These are phyloP conservation scores for Drosophila emarginata DNA, from an alignment of 2,888 invertebrate species.

Conservation along the genomic window DNA sequence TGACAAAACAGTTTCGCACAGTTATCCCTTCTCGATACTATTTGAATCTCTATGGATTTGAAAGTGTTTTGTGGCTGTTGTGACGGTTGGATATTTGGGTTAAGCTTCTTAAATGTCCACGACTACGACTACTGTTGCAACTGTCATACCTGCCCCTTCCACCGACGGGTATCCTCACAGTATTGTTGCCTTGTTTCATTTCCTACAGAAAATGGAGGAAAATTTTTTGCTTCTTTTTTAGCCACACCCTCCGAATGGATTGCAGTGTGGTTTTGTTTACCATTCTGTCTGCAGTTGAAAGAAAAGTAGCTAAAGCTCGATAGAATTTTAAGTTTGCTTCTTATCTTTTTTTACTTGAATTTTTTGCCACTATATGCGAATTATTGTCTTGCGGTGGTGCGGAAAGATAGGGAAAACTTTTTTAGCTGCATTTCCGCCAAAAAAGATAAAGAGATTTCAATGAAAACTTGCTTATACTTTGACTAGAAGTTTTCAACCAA, in stretches of 20 bases:
- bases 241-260: neutral
- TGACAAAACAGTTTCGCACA: neutral
- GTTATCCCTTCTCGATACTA: neutral
- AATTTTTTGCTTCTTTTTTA: neutral
- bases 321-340: conserved; percentile 3
- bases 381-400: neutral
- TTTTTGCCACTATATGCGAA: neutral
- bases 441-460: conserved; percentile 11
- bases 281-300: conserved; percentile 10
- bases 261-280: conserved; percentile 21
- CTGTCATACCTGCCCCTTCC: conserved; percentile 31
- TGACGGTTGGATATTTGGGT: conserved; percentile 6
- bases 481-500: conserved; percentile 2
- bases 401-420: conserved; percentile 6
- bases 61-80: conserved; percentile 9
- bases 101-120: conserved; percentile 15
- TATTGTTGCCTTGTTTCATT: conserved; percentile 44
- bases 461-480: conserved; percentile 17
- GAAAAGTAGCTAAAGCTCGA: conserved; percentile 11
- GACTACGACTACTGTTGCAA: conserved; percentile 22
- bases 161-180: neutral
- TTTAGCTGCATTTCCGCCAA: conserved; percentile 39
- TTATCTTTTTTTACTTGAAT: neutral
- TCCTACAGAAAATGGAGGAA: conserved; percentile 27
- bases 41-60: neutral